phyloP scores from a whole-genome alignment of 2,888 invertebrate genomes.

The Macrophya alboannulata region DNA sequence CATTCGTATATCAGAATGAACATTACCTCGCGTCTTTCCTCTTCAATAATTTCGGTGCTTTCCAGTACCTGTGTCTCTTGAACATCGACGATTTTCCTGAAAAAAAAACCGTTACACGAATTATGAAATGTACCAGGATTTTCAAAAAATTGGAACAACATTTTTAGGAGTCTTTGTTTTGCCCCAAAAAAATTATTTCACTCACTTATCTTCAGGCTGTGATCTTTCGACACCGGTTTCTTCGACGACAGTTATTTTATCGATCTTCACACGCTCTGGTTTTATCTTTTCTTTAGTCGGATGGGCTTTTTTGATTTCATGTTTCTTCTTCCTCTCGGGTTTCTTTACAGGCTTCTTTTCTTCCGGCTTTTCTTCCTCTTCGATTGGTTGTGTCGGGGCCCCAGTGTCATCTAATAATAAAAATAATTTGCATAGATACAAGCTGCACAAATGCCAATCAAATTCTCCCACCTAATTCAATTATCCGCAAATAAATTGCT shows the following conservation, averaged over 20 bases:
- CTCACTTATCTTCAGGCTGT: slow-evolving; percentile 76
- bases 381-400: slow-evolving; percentile 79
- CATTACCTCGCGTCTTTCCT: slow-evolving; percentile 71
- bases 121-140: background rate
- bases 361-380: slow-evolving; percentile 68
- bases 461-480: background rate
- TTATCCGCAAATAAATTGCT: background rate
- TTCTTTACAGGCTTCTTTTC: slow-evolving; percentile 66
- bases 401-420: slow-evolving; percentile 79
- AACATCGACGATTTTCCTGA: slow-evolving; percentile 81
- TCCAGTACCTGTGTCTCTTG: slow-evolving; percentile 83
- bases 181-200: slow-evolving; percentile 69
- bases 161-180: slow-evolving; percentile 22
- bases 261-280: slow-evolving; percentile 81
- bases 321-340: slow-evolving; percentile 73
- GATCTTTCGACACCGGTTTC: slow-evolving; percentile 70
- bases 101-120: slow-evolving; percentile 39
- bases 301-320: slow-evolving; percentile 80
- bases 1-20: slow-evolving; percentile 62
- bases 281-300: slow-evolving; percentile 80
- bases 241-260: slow-evolving; percentile 75
- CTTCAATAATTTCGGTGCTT: slow-evolving; percentile 82
- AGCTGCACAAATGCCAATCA: background rate
- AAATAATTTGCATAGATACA: slow-evolving; percentile 71
- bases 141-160: no score